phyloP scores from a whole-genome alignment of 2,797 vertebrate genomes.

The Fratercula arctica region DNA sequence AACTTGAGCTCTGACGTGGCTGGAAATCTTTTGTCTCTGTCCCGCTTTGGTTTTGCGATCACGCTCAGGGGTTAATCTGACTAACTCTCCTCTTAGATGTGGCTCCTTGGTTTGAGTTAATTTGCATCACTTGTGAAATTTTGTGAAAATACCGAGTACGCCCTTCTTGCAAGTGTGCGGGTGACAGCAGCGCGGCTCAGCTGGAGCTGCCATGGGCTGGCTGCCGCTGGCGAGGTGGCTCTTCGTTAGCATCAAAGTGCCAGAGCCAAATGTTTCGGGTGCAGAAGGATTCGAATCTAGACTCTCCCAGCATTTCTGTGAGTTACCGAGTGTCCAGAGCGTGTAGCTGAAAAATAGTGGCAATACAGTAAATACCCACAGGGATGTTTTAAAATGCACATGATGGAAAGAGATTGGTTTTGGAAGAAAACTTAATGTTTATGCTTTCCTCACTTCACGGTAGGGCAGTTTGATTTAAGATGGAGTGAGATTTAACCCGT shows the following conservation, averaged over 20 bases:
- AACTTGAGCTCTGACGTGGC: background rate
- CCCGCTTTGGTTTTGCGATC: background rate
- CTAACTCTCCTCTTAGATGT: background rate
- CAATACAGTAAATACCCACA: background rate
- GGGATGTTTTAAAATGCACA: background rate
- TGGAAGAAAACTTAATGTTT: background rate
- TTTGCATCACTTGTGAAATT: background rate
- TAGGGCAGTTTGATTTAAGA: background rate
- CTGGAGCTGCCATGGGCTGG: no score
- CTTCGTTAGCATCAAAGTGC: rapidly evolving
- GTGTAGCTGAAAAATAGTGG: background rate
- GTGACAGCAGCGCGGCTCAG: background rate
- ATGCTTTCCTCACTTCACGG: background rate
- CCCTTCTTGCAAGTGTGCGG: rapidly evolving
- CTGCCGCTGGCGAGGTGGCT: rapidly evolving
- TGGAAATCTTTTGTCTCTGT: background rate
- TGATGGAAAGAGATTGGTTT: background rate
- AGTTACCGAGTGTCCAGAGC: background rate
- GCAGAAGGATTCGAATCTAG: background rate
- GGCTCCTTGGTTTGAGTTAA: background rate
- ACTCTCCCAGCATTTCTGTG: background rate
- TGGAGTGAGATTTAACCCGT: background rate
- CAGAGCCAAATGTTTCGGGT: background rate
- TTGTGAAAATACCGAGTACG: rapidly evolving
- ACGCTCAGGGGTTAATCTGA: background rate